A percentile compares a stretch with the other conserved stretches of the same genome.
These are phyloP conservation scores for Drosophila teissieri DNA, from an alignment of 1,140 invertebrate genomes.

Conservation along the genomic window DNA sequence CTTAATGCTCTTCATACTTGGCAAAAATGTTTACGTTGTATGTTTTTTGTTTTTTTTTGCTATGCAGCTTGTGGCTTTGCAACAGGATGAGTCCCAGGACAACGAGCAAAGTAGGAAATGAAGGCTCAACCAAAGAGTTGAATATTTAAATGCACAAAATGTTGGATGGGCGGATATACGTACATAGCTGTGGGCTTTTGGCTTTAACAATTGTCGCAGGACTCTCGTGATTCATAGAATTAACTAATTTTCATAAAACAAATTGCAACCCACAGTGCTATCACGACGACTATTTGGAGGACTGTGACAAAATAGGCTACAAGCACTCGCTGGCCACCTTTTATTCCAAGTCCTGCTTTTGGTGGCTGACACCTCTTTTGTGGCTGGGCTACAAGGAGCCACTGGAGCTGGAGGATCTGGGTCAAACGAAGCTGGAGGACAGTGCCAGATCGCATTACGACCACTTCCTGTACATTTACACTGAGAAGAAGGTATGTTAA, in stretches of 20 bases:
- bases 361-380: constrained; percentile 90
- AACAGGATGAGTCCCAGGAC: constrained; percentile 44
- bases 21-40: constrained; percentile 42
- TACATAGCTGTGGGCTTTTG: neutral
- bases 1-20: constrained; percentile 31
- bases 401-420: constrained; percentile 89
- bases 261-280: constrained; percentile 54
- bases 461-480: constrained; percentile 81
- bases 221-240: neutral
- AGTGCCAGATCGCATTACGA: constrained; percentile 83
- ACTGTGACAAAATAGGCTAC: constrained; percentile 84
- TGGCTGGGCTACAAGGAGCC: constrained; percentile 88
- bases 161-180: neutral
- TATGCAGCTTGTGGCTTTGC: constrained; percentile 48
- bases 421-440: constrained; percentile 88
- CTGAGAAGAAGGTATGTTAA: constrained; percentile 70
- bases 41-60: constrained; percentile 47
- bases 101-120: constrained; percentile 24
- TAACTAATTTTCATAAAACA: neutral
- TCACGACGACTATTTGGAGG: constrained; percentile 71
- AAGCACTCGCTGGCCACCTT: constrained; percentile 88
- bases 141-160: constrained; percentile 4
- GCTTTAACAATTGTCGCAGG: neutral
- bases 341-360: constrained; percentile 90
- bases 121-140: neutral